A percentile compares a stretch with the other conserved stretches of the same genome.
Conservation (phyloP, 2,113 vertebrate species). For the Charina bottae region DNA sequence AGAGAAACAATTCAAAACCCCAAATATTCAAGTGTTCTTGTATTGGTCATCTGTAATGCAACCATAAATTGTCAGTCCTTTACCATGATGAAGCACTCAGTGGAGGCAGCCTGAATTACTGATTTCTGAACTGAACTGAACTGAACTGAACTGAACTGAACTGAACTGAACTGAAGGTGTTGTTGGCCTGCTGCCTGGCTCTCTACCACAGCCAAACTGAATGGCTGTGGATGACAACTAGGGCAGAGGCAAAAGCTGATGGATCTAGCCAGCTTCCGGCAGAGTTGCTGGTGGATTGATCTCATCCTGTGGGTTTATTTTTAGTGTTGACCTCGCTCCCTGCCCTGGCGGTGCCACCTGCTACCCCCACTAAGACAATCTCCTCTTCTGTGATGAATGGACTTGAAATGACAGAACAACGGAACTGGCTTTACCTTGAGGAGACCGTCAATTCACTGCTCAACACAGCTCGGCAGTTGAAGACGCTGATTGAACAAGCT, state of each 20-base stretch:
- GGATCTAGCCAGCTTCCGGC: background rate
- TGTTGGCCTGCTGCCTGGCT: too few species aligned
- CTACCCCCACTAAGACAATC: slow-evolving; percentile 81
- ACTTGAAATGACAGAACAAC: slow-evolving; percentile 82
- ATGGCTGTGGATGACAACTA: background rate
- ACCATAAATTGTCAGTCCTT: background rate
- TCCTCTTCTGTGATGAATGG: slow-evolving; percentile 72
- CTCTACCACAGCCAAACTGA: background rate
- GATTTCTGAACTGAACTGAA: background rate
- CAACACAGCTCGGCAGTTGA: slow-evolving; percentile 91
- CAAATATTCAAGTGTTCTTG: background rate
- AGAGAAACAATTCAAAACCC: background rate
- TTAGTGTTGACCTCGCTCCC: slow-evolving; percentile 88
- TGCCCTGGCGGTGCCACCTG: slow-evolving; percentile 83
- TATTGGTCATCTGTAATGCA: background rate
- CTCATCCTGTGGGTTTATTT: accelerated
- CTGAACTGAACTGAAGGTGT: background rate
- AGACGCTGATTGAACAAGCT: slow-evolving; percentile 89
- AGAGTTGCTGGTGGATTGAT: background rate
- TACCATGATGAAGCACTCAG: background rate
- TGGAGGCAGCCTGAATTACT: background rate
- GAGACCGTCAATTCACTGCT: slow-evolving; percentile 91
- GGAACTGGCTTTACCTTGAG: slow-evolving; percentile 92
- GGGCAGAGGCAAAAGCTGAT: background rate
- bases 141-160: background rate